Evolutionary conservation across 2,888 invertebrate species (phyloP).

Genomic region (Hydrotaea diabolus): DNA sequence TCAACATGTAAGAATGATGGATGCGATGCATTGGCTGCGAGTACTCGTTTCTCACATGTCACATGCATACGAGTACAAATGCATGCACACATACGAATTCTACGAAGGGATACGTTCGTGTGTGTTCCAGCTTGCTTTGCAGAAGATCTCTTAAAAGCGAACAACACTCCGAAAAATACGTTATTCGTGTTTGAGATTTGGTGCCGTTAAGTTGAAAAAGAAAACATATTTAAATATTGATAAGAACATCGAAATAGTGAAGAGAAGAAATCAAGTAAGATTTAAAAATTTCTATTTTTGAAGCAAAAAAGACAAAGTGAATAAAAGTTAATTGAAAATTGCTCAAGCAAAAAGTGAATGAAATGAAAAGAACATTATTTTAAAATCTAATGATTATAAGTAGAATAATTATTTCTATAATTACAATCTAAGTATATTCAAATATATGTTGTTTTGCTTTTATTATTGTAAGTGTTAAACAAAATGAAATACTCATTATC

Average conservation of each 20-base stretch:
- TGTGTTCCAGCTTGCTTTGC: neutral
- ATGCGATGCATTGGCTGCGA: constrained; percentile 14
- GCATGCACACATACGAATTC: neutral
- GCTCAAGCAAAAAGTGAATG: too few relatives aligned
- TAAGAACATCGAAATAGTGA: constrained; percentile 54
- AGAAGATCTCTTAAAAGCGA: constrained; percentile 61
- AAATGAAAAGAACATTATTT: neutral
- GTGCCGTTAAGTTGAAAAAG: constrained; percentile 52
- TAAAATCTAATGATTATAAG: too few relatives aligned
- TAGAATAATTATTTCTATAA: neutral
- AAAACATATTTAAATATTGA: constrained; percentile 26
- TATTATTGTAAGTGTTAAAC: neutral
- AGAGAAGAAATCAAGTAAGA: constrained; percentile 51
- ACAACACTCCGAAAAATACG: constrained; percentile 52
- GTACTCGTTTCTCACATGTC: neutral
- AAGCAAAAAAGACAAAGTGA: constrained; percentile 25
- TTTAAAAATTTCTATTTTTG: constrained; percentile 30
- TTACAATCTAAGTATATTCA: neutral
- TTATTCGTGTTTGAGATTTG: constrained; percentile 63
- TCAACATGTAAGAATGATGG: neutral
- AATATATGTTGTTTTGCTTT: neutral
- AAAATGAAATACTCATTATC: constrained; percentile 25
- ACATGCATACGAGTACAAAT: neutral
- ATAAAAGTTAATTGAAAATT: constrained; percentile 27
- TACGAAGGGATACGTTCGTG: constrained; percentile 25